Conservation (phyloP, 2,113 vertebrate species). For the Geococcyx californianus region DNA sequence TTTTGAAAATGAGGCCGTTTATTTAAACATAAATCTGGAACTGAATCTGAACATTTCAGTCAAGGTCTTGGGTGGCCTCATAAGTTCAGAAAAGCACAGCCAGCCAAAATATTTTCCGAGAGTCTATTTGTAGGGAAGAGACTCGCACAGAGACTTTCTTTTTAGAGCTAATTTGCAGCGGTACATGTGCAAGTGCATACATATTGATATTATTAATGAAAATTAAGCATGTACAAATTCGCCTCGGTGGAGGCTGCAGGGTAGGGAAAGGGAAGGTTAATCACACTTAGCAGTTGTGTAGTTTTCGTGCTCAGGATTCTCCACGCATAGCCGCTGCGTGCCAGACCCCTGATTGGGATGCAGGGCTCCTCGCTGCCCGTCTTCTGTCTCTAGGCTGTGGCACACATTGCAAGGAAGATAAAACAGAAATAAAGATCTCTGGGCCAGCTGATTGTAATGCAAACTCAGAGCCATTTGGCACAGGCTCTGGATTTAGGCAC, state of each 20-base stretch:
- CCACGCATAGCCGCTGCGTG: neutral
- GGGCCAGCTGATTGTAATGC: neutral
- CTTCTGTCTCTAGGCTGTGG: neutral
- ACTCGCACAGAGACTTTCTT: neutral
- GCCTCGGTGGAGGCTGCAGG: neutral
- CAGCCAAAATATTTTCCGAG: neutral
- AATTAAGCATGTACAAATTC: constrained; percentile 8
- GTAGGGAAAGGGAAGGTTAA: neutral
- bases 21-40: neutral
- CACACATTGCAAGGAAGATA: neutral
- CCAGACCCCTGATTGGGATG: neutral
- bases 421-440: constrained; percentile 27
- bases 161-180: neutral
- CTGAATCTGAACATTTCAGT: neutral
- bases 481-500: neutral
- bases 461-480: neutral
- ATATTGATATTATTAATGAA: constrained; percentile 32
- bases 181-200: neutral
- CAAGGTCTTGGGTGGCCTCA: neutral
- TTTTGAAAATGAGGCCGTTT: neutral
- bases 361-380: neutral
- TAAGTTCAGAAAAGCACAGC: neutral
- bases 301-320: neutral
- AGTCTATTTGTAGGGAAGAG: neutral
- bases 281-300: neutral